Percentiles rank a stretch among this genome's conserved stretches.
These are phyloP conservation scores for Thymallus thymallus DNA, from an alignment of 2,113 vertebrate genomes.

Conservation along the genomic window DNA sequence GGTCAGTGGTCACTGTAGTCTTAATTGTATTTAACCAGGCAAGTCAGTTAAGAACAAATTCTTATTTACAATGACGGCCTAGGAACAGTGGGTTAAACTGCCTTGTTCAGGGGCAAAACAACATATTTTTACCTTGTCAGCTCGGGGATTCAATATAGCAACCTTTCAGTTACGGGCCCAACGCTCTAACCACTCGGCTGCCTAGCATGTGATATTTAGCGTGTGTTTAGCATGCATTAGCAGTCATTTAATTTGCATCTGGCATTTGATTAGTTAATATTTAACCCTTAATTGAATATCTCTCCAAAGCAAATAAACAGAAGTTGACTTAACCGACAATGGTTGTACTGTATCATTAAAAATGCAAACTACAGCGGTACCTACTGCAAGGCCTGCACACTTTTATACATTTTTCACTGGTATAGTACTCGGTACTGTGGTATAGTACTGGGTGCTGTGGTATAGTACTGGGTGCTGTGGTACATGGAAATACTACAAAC, in stretches of 20 bases:
- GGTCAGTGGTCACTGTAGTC: no score
- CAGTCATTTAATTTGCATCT: not conserved
- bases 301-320: not conserved
- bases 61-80: no score
- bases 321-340: not conserved
- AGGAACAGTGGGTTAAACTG: no score
- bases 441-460: not conserved
- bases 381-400: not conserved
- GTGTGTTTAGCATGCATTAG: not conserved
- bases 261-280: not conserved
- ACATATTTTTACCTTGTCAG: no score
- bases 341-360: not conserved
- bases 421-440: no score
- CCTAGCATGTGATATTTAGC: no score
- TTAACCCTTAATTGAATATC: not conserved
- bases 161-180: no score
- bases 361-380: not conserved
- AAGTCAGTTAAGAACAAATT: no score
- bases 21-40: no score
- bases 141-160: no score
- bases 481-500: slow-evolving; percentile 9
- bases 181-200: no score
- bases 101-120: no score
- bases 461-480: not conserved
- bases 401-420: not conserved